These are phyloP conservation scores for Phymastichus coffea DNA, from an alignment of 1,140 invertebrate species.

Conservation along the genomic window DNA sequence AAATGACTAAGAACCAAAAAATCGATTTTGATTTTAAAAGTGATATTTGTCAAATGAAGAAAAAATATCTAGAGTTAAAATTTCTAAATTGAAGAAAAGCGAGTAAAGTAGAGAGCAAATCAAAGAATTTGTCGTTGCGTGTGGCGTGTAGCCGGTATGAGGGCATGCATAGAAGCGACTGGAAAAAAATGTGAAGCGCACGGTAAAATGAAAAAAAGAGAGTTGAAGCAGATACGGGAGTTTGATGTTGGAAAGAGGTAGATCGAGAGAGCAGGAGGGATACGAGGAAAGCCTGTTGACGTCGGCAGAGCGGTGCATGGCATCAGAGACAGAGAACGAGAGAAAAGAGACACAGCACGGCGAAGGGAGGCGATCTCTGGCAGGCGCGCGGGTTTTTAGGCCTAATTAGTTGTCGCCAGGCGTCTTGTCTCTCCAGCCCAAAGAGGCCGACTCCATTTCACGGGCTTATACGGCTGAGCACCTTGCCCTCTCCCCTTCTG, in stretches of 20 bases:
- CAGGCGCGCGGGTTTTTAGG: conserved; percentile 50
- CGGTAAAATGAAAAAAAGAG: not conserved
- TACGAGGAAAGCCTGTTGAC: not conserved
- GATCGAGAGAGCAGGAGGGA: not conserved
- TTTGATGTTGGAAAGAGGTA: not conserved
- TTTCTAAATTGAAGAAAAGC: no score
- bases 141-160: no score
- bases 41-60: no score
- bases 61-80: no score
- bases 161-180: no score
- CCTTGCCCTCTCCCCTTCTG: conserved; percentile 25
- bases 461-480: conserved; percentile 32
- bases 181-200: not conserved
- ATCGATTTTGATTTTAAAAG: no score
- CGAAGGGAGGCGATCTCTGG: conserved; percentile 41
- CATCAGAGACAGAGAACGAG: conserved; percentile 26
- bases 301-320: not conserved
- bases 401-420: conserved; percentile 57
- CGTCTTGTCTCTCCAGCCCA: conserved; percentile 42
- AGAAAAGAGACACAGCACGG: no score
- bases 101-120: no score
- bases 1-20: no score
- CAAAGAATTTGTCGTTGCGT: no score
- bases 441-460: conserved; percentile 38
- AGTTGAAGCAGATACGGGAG: not conserved